Base-by-base conservation (phyloP, 2,113 vertebrate genomes). In the Rhynchomys soricoides region DNA sequence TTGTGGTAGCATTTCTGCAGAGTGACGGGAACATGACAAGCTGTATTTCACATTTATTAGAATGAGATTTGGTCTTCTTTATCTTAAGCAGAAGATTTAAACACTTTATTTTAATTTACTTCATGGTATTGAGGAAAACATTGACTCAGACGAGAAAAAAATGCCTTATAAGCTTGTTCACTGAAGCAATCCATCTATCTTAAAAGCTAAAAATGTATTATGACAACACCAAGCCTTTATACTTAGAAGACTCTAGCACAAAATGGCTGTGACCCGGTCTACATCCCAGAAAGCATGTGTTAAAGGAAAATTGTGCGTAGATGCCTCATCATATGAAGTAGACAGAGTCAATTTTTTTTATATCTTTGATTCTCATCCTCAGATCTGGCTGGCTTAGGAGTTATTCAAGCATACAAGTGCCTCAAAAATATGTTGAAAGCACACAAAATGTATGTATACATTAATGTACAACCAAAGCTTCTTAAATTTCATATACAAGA, bases 91-190 rank as follows among this genome's bases (percentile, higher is more conserved):
- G 97, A 98, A 98, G 98, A 98, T 98, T 98, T 98, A 98, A 98
- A 97, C 98, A 98, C 94, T 98, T 98, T 98, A 98, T 98, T 98
- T 99, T 99, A 98, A 98, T 99, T 98, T 98, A 98, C 93, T 98
- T 98, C 96, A 91, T 96, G 90, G 75, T 98, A 98, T 95, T 98
- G 97, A 97, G 97, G 92, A 98, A 98, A 98, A 98, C 96, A 98
- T 97, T 98, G 97, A 98, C 98, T 98, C 97, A 97, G 96, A 98
- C 97, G 13, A 68, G 66, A 98, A 98, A 97, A 96, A 90, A 96
- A 96, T 92, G 91, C 71, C 64, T 87, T 96, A 98, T 97, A 98
- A 93, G 92, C 78, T 98, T 95, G 97, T 98, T 96, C 96, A 86
- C 89, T 98, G 97, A 97, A 98, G 90, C 74, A 97, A 98, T 98